Evolutionary conservation across 2,113 vertebrate species (phyloP).

Genomic region (Pleuronectes platessa): DNA sequence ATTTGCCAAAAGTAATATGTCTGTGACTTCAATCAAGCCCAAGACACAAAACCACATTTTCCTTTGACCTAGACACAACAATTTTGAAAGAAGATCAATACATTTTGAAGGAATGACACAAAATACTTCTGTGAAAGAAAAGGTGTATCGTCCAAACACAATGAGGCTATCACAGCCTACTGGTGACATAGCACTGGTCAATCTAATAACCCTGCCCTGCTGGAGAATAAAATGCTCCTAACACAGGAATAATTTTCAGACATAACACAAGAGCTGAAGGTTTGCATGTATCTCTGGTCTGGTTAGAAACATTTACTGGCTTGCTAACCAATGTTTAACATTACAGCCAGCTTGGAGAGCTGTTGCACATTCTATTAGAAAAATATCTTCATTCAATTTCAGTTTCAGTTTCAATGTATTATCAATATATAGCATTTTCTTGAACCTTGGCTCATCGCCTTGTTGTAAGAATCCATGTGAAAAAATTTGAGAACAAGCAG

Average conservation of each 20-base stretch:
- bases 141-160: not conserved
- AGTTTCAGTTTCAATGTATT: not conserved
- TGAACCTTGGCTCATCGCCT: not conserved
- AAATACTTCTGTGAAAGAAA: not conserved
- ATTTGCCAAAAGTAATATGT: too few species aligned
- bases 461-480: not conserved
- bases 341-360: not conserved
- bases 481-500: not conserved
- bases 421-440: not conserved
- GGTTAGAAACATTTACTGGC: not conserved
- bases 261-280: too few species aligned
- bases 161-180: too few species aligned
- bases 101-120: too few species aligned
- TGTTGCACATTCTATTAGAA: not conserved
- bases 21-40: too few species aligned
- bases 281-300: too few species aligned
- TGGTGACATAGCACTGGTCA: too few species aligned
- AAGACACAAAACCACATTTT: too few species aligned
- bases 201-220: not conserved
- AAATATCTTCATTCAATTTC: too few species aligned
- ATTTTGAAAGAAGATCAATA: too few species aligned
- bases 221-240: not conserved
- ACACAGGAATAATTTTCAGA: not conserved
- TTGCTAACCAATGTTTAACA: not conserved
- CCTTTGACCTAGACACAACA: too few species aligned